Base-by-base conservation (phyloP, 2,797 vertebrate genomes). In the Sebastes vulpes region DNA sequence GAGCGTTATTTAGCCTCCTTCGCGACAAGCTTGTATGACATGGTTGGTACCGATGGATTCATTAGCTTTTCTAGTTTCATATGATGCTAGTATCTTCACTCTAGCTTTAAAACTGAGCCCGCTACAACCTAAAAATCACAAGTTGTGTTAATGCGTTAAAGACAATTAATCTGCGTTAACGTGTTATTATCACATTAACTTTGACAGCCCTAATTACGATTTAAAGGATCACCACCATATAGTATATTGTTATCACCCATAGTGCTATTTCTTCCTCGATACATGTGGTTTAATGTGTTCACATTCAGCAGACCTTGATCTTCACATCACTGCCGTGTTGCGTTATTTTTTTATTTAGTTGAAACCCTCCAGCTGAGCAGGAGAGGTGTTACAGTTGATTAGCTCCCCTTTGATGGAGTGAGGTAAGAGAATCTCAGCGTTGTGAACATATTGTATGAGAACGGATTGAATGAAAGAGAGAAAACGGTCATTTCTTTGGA, bases 401-500 rank as follows among this genome's bases (percentile, higher is more conserved):
- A 26, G 1, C 6, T 58, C 8, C 20, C 35, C 32, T 60, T 66
- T 58, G 12, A 46, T 70, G 53, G 61, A 54, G 60, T 18, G 14
- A 10, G 48, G 21, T 29, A 68, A 56, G 56, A 52, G 67, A 63
- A 48, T 35, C 9, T 35, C 20, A 10, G 10, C 23, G 23, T 25
- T 25, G 23, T 77, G 38, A 69, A 25, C 50, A 72, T 60, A 53
- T 65, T 64, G 53, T 32, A 21, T 28, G 38, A 61, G 66, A 66
- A 60, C 20, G 54, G n/a, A 25, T 23, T 77, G 46, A 77, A 81
- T 71, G 23, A 72, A 68, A 23, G 68, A 23, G 68, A 66, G 46
- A 66, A 77, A 61, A 56, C 14, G 52, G 69, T 75, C 52, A 21
- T 25, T 69, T 58, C 54, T 77, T 84, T 70, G 48, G 61, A 67